Percentiles rank a stretch among this genome's conserved stretches.
Evolutionary conservation across 2,113 vertebrate species (phyloP).

Genomic region (Myiozetetes cayanensis): DNA sequence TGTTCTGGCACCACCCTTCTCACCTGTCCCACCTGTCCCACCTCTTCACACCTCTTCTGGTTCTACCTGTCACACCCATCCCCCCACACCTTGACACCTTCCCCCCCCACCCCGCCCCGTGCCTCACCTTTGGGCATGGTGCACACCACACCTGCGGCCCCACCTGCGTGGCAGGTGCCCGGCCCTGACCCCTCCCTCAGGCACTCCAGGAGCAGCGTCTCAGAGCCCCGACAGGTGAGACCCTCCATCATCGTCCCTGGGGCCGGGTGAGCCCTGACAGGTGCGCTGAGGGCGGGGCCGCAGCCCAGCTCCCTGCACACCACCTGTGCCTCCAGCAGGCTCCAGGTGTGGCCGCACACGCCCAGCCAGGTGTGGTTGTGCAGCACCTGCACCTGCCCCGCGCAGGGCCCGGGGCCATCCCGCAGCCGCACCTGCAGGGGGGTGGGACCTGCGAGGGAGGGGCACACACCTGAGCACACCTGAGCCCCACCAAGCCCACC

Average conservation of each 20-base stretch:
- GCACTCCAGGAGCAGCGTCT: background rate
- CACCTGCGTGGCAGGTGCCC: background rate
- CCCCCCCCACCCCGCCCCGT: too few species aligned
- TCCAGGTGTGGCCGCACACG: background rate
- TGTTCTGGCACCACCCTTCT: too few species aligned
- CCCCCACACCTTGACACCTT: too few species aligned
- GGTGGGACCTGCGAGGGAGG: background rate
- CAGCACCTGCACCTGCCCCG: constrained; percentile 7
- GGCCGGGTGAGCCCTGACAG: background rate
- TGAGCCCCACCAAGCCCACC: too few species aligned
- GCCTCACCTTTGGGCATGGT: background rate
- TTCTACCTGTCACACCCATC: too few species aligned
- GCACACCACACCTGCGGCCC: background rate
- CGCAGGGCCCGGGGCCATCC: background rate
- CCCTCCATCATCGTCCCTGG: background rate
- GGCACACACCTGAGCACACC: background rate
- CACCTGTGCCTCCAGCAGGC: background rate
- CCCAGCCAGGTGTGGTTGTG: background rate
- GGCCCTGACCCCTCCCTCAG: background rate
- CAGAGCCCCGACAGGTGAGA: background rate
- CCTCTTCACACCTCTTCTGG: too few species aligned
- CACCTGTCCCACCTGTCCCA: too few species aligned
- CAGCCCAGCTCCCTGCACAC: background rate
- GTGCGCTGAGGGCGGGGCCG: background rate
- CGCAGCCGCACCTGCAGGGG: background rate